Conservation (phyloP, 2,797 vertebrate genomes). For the Galago senegalensis region DNA sequence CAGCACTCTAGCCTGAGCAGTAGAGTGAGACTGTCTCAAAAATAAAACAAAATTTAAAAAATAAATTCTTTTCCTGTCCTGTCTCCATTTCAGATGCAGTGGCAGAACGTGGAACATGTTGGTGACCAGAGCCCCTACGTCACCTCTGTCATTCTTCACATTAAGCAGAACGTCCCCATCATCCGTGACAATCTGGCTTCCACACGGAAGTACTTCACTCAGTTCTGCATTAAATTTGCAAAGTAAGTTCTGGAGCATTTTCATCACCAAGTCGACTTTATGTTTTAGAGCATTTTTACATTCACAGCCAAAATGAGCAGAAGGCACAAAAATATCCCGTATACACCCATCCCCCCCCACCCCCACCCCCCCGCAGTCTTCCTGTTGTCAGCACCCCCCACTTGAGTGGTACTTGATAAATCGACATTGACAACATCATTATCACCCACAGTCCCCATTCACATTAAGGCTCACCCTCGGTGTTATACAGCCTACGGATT, state of each 20-base stretch:
- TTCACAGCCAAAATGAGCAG: background rate
- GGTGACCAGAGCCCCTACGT: slow-evolving; percentile 99
- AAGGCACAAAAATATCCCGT: background rate
- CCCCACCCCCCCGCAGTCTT: background rate
- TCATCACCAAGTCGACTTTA: background rate
- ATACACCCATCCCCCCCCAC: background rate
- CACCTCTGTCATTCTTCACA: slow-evolving; percentile 98
- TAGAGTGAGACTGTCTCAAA: too few relatives aligned
- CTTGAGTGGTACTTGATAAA: background rate
- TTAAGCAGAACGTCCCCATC: slow-evolving; percentile 99
- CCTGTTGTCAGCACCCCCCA: too few relatives aligned
- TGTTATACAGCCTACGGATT: background rate
- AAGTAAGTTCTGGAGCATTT: slow-evolving; percentile 92
- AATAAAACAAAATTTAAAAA: too few relatives aligned
- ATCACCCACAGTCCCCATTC: background rate
- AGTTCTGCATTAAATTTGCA: slow-evolving; percentile 99
- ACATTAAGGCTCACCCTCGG: background rate
- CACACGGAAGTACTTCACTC: slow-evolving; percentile 99
- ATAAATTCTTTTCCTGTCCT: slow-evolving; percentile 31
- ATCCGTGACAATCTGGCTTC: slow-evolving; percentile 98
- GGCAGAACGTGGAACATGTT: slow-evolving; percentile 99
- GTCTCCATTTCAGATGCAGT: slow-evolving; percentile 95
- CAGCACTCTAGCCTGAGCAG: too few relatives aligned
- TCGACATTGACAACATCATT: background rate
- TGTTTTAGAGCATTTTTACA: background rate